phyloP scores from a whole-genome alignment of 2,888 invertebrate species.

The Drosophila melanosoma region DNA sequence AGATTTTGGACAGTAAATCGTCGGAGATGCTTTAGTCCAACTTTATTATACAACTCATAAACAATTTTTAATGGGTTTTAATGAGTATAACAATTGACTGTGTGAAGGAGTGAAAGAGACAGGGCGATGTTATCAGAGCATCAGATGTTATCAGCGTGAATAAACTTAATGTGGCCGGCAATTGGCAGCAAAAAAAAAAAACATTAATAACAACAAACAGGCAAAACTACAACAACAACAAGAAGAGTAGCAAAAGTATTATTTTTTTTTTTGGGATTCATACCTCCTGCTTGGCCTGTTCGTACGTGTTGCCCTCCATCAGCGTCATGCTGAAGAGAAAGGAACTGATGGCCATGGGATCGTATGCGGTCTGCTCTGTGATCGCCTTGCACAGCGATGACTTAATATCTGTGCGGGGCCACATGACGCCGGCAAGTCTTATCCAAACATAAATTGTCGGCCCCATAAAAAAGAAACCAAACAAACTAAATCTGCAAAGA shows the following conservation, averaged over 20 bases:
- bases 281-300: slow-evolving; percentile 86
- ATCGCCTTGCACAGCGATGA: slow-evolving; percentile 85
- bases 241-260: background rate
- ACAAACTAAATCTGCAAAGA: slow-evolving; percentile 87
- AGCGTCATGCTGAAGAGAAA: slow-evolving; percentile 88
- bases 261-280: background rate
- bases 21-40: too few species aligned
- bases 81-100: background rate
- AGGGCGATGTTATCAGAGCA: background rate
- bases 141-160: slow-evolving; percentile 16
- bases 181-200: slow-evolving; percentile 12
- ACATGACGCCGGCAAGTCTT: slow-evolving; percentile 86
- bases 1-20: too few species aligned
- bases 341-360: slow-evolving; percentile 87
- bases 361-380: slow-evolving; percentile 87
- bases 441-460: slow-evolving; percentile 90
- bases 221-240: background rate
- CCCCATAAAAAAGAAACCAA: slow-evolving; percentile 88
- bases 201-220: slow-evolving; percentile 14
- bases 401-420: slow-evolving; percentile 84
- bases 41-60: background rate
- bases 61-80: background rate
- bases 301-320: slow-evolving; percentile 86
- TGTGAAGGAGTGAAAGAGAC: background rate
- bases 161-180: slow-evolving; percentile 8